Conservation (phyloP, 2,888 invertebrate species). For the Limnephilus marmoratus region DNA sequence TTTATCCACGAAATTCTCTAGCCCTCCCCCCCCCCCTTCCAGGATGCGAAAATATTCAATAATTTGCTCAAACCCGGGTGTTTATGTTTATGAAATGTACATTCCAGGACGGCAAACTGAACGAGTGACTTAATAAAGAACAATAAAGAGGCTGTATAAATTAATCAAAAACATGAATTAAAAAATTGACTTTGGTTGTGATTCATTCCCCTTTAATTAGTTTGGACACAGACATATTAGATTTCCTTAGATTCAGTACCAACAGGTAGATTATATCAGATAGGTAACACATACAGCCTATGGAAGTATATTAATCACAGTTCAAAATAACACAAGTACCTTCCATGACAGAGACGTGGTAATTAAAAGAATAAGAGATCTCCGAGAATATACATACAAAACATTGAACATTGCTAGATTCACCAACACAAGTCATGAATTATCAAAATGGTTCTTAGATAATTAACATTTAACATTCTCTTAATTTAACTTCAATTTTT, state of each 20-base stretch:
- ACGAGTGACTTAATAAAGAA: too few relatives aligned
- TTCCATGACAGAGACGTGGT: neutral
- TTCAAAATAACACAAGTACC: neutral
- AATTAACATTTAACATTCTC: too few relatives aligned
- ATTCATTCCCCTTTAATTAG: neutral
- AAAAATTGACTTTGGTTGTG: neutral
- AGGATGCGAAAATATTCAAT: too few relatives aligned
- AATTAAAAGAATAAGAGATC: neutral
- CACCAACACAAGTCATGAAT: too few relatives aligned
- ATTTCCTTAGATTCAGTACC: neutral
- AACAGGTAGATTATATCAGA: neutral
- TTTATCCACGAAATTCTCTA: too few relatives aligned
- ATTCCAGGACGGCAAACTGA: too few relatives aligned
- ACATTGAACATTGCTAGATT: too few relatives aligned
- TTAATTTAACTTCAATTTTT: too few relatives aligned
- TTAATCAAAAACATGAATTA: neutral
- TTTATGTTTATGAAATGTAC: too few relatives aligned
- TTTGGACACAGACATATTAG: neutral
- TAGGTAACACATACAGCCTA: neutral
- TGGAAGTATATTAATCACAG: neutral
- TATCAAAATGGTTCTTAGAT: too few relatives aligned
- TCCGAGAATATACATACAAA: neutral
- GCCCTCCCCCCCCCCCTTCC: too few relatives aligned
- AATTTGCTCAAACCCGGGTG: too few relatives aligned
- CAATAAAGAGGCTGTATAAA: neutral